phyloP scores from a whole-genome alignment of 2,888 invertebrate species.

The Boloria euphrosyne region DNA sequence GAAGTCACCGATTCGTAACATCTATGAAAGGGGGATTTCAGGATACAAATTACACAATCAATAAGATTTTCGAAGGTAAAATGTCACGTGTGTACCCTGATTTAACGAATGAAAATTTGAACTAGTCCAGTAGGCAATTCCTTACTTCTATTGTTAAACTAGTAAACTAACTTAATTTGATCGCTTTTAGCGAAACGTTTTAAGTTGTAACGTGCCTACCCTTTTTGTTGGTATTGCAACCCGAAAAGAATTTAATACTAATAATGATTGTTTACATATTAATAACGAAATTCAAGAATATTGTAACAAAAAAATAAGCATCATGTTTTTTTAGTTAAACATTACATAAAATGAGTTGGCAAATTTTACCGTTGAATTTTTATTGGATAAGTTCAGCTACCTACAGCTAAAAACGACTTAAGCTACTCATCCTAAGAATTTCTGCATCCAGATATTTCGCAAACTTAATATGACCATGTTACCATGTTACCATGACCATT shows the following conservation, averaged over 20 bases:
- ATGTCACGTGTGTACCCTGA: slow-evolving; percentile 35
- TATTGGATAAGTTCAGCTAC: no score
- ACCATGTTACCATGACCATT: no score
- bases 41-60: slow-evolving; percentile 23
- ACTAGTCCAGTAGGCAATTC: slow-evolving; percentile 27
- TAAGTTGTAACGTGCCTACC: slow-evolving; percentile 65
- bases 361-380: no score
- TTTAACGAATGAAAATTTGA: slow-evolving; percentile 14
- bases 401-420: no score
- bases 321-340: no score
- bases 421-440: no score
- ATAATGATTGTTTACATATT: no score
- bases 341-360: no score
- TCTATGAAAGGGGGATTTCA: slow-evolving; percentile 22
- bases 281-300: no score
- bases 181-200: slow-evolving; percentile 68
- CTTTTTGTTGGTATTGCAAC: slow-evolving; percentile 59
- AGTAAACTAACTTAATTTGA: slow-evolving; percentile 52
- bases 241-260: slow-evolving; percentile 54
- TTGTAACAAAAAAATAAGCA: no score
- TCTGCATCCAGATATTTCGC: no score
- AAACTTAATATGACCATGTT: no score
- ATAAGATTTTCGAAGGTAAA: slow-evolving; percentile 27
- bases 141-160: slow-evolving; percentile 38
- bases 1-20: slow-evolving; percentile 55